Evolutionary conservation across 2,113 vertebrate species (phyloP).

Genomic region (Actenoides lindsayi): DNA sequence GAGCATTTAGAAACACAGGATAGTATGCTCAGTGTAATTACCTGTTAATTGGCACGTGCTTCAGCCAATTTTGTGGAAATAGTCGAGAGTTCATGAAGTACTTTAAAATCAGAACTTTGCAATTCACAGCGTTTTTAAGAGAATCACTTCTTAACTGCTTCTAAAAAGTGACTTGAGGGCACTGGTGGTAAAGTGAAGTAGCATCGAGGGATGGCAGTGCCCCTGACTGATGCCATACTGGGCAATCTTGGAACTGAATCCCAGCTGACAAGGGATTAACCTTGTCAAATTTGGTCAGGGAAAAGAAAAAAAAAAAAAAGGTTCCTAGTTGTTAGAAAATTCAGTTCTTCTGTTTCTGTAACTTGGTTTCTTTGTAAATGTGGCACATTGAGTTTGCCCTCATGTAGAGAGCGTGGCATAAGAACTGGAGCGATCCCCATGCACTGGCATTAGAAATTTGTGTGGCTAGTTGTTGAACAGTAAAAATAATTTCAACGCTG

Average conservation of each 20-base stretch:
- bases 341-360: background rate
- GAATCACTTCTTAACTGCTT: background rate
- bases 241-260: background rate
- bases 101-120: background rate
- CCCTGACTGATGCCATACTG: background rate
- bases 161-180: background rate
- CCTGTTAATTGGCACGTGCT: background rate
- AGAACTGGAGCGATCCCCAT: fast-evolving
- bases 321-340: background rate
- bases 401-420: background rate
- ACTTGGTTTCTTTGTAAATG: background rate
- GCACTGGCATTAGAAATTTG: background rate
- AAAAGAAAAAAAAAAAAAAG: background rate
- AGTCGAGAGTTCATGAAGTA: background rate
- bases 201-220: background rate
- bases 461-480: background rate
- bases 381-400: background rate
- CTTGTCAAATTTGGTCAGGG: background rate
- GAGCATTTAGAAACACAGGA: background rate
- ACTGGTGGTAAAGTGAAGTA: background rate
- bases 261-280: background rate
- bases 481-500: background rate
- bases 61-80: background rate
- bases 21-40: background rate
- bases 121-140: background rate